phyloP scores from a whole-genome alignment of 2,888 invertebrate species.

The Agriopis aurantiaria region DNA sequence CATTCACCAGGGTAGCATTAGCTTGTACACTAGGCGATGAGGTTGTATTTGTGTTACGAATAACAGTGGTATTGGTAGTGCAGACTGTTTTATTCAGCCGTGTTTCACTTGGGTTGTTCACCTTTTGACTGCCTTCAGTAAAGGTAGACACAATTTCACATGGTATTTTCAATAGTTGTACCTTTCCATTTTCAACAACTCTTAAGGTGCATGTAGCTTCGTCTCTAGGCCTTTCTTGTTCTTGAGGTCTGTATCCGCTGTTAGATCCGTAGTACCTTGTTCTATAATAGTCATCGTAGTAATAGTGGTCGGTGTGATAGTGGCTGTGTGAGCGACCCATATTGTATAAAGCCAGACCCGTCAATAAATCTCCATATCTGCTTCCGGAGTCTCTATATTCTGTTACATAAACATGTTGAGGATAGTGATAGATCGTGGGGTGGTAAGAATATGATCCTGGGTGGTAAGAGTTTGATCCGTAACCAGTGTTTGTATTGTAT shows the following conservation, averaged over 20 bases:
- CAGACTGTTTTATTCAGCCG: constrained; percentile 64
- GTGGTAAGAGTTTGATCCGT: constrained; percentile 24
- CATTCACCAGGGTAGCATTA: constrained; percentile 23
- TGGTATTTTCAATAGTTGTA: constrained; percentile 70
- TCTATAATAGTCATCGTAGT: constrained; percentile 76
- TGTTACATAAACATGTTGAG: constrained; percentile 73
- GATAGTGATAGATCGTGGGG: constrained; percentile 63
- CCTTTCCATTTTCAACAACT: constrained; percentile 66
- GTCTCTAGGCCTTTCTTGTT: constrained; percentile 54
- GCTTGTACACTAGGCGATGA: constrained; percentile 22
- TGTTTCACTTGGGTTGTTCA: constrained; percentile 44
- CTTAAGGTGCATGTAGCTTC: constrained; percentile 69
- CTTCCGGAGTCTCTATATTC: constrained; percentile 76
- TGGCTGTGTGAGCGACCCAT: constrained; percentile 73
- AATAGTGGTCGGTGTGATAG: constrained; percentile 67
- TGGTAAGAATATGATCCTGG: constrained; percentile 32
- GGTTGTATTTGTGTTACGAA: constrained; percentile 31
- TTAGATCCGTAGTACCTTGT: constrained; percentile 57
- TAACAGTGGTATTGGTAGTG: constrained; percentile 60
- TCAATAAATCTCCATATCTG: constrained; percentile 72
- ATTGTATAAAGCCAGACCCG: constrained; percentile 76
- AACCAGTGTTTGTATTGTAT: constrained; percentile 45
- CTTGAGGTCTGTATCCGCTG: constrained; percentile 43
- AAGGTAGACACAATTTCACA: constrained; percentile 82
- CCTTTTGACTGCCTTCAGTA: constrained; percentile 63